Base-by-base conservation (phyloP, 2,797 vertebrate species). In the Lepidocolaptes lacrymiger region DNA sequence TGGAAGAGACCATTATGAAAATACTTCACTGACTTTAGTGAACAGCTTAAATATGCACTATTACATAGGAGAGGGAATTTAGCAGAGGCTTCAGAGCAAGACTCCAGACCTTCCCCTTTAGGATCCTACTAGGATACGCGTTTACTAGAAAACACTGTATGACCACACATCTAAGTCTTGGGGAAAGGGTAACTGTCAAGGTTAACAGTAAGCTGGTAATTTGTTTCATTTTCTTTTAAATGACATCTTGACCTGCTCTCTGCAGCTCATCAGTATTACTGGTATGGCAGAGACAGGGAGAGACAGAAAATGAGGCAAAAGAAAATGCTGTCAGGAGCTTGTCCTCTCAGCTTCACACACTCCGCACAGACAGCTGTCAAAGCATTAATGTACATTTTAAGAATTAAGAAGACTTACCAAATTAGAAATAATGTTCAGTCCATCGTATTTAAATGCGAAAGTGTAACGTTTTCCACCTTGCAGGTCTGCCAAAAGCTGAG, bases 351-450 rank as follows among this genome's bases (percentile, higher is more conserved):
- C 49, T 67, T 87, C 64, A 68, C 72, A 26, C 49, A 21, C 28
- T 13, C 37, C 73, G 36, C 7, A 2, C 1, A 52, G 24, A 46
- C 8, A 41, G 30, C 4, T 78, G 22, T 58, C n/a, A 82, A 58
- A 52, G 55, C 13, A 22, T 28, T 51, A 28, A n/a, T 4, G 19
- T 26, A 1, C 41, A 58, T 39, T 26, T 79, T 54, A 55, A 56
- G 14, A 78, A 76, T 69, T 43, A 71, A 78, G 27, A 19, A 66
- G 46, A 90, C 97, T 96, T 95, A 98, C 97, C 93, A 30, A 13
- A 2, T 1, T 0, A 78, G 6, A 1, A 30, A 0, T 0, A 30
- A 94, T 5, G 3, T 0, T 0, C 1, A 0, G 0, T 1, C 0
- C 0, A 37, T 0, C 0, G 41, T 4, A 4, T 91, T 84, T 96